Evolutionary conservation across 2,888 invertebrate species (phyloP).

Genomic region (Hydrotaea diabolus): DNA sequence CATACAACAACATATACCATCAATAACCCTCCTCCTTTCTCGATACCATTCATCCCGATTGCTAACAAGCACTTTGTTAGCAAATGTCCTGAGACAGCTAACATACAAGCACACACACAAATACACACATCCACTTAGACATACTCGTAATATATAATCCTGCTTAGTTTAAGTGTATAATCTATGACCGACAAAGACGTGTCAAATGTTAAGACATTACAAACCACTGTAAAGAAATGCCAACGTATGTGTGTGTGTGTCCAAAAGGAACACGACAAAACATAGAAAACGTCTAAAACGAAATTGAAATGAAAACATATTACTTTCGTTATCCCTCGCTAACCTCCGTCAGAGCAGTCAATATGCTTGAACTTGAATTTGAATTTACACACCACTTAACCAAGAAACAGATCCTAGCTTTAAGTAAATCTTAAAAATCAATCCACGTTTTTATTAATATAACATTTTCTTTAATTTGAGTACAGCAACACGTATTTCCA

Average conservation of each 20-base stretch:
- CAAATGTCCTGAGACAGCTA: conserved; percentile 31
- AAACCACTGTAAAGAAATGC: conserved; percentile 66
- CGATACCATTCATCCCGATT: not conserved
- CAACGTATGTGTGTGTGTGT: no score
- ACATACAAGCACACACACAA: conserved; percentile 27
- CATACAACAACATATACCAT: not conserved
- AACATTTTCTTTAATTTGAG: no score
- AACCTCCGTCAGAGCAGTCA: not conserved
- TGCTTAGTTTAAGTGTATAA: conserved; percentile 69
- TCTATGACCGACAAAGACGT: conserved; percentile 75
- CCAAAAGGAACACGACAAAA: conserved; percentile 16
- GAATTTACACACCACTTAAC: no score
- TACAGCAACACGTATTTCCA: no score
- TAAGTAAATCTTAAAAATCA: no score
- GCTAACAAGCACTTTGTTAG: conserved; percentile 32
- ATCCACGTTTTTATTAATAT: no score
- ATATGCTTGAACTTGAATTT: not conserved
- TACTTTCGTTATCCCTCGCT: conserved; percentile 5
- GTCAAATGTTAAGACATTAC: conserved; percentile 80
- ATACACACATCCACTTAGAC: not conserved
- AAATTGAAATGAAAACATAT: conserved; percentile 63
- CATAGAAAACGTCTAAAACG: conserved; percentile 40
- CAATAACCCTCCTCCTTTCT: conserved; percentile 10
- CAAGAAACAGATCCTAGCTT: no score
- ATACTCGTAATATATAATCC: conserved; percentile 54